Conservation (phyloP, 2,113 vertebrate genomes). For the Mirza zaza region DNA sequence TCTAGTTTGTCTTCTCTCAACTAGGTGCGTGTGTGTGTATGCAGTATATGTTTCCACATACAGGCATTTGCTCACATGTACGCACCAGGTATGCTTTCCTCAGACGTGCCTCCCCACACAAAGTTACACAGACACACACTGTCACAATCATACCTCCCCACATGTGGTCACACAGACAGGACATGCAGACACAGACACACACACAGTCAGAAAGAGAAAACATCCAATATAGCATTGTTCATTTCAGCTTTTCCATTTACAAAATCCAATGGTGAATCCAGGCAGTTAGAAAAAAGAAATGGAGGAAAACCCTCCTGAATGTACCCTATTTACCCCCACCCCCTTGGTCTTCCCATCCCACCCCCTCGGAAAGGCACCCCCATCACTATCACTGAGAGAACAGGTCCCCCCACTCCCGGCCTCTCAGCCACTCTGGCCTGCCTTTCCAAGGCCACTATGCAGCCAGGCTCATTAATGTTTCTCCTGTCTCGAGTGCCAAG, state of each 20-base stretch:
- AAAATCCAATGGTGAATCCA: conserved; percentile 79
- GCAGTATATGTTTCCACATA: not conserved
- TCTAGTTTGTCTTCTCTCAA: conserved; percentile 59
- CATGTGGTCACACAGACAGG: conserved; percentile 48
- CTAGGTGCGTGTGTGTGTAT: not conserved
- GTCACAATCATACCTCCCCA: conserved; percentile 19
- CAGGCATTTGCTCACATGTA: conserved; percentile 50
- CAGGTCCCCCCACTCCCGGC: conserved; percentile 2
- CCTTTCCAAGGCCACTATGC: conserved; percentile 56
- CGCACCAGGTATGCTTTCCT: conserved; percentile 45
- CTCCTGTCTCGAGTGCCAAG: conserved; percentile 54
- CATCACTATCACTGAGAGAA: conserved; percentile 73
- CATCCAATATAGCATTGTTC: conserved; percentile 75
- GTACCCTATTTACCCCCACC: conserved; percentile 58
- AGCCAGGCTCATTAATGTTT: conserved; percentile 62
- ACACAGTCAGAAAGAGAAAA: conserved; percentile 65
- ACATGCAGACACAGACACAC: not conserved
- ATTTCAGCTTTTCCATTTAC: conserved; percentile 79
- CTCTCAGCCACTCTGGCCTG: conserved; percentile 69
- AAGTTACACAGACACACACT: conserved; percentile 45
- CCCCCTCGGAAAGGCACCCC: conserved; percentile 68
- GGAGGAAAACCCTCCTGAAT: conserved; percentile 73
- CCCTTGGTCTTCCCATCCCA: conserved; percentile 49
- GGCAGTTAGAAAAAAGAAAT: conserved; percentile 78
- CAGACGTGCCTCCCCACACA: conserved; percentile 16